A percentile compares a stretch with the other conserved stretches of the same genome.
Conservation (phyloP, 2,797 vertebrate genomes). For the Epinephelus malabaricus region DNA sequence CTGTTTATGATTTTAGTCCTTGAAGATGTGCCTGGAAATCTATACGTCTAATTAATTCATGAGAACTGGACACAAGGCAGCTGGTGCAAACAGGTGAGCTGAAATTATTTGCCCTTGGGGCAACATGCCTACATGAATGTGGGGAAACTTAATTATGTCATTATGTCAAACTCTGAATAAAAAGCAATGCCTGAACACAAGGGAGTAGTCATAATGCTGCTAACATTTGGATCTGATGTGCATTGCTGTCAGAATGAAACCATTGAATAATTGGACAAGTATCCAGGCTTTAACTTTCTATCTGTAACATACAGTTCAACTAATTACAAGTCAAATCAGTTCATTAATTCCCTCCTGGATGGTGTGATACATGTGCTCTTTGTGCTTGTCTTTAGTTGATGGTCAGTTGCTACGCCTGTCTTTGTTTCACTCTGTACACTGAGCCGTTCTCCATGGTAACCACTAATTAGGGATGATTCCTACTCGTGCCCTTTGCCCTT, state of each 20-base stretch:
- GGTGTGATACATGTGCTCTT: constrained; percentile 28
- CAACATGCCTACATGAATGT: not conserved
- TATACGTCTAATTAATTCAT: constrained; percentile 88
- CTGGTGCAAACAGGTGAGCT: constrained; percentile 42
- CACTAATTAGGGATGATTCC: constrained; percentile 81
- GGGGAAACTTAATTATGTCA: not conserved
- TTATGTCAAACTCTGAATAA: constrained; percentile 1
- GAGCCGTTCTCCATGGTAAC: constrained; percentile 70
- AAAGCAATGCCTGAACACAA: not conserved
- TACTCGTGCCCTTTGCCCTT: constrained; percentile 79
- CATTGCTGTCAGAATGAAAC: constrained; percentile 13
- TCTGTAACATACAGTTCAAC: constrained; percentile 7
- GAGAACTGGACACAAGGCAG: constrained; percentile 79
- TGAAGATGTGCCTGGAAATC: constrained; percentile 87
- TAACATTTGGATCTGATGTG: constrained; percentile 24
- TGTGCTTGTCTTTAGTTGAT: constrained; percentile 48
- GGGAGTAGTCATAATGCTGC: constrained; percentile 7
- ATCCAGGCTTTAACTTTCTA: constrained; percentile 23
- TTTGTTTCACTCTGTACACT: constrained; percentile 54
- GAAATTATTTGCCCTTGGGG: constrained; percentile 1
- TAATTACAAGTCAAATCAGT: constrained; percentile 57
- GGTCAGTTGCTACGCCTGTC: constrained; percentile 46
- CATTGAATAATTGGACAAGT: not conserved
- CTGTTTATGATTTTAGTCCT: constrained; percentile 93
- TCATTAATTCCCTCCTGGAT: constrained; percentile 44